Evolutionary conservation across 2,113 vertebrate genomes (phyloP).

Genomic region (Atrichornis clamosus): DNA sequence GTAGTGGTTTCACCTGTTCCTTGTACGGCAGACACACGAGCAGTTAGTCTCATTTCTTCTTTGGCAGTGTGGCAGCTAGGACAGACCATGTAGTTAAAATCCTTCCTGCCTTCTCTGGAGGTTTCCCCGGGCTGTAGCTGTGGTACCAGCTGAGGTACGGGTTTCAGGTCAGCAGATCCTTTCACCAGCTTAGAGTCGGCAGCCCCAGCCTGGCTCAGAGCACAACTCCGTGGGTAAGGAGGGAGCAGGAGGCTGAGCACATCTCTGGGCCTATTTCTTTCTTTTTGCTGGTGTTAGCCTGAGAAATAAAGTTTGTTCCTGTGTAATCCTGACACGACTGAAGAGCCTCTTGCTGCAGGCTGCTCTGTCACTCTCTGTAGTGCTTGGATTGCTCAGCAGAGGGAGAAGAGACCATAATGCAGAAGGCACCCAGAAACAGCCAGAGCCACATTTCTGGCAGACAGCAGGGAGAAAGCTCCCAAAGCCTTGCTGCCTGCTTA

Average conservation of each 20-base stretch:
- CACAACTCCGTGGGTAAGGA: not conserved
- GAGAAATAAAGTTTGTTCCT: not conserved
- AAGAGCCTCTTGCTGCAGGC: not conserved
- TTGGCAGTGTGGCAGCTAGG: not conserved
- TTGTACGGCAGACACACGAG: not conserved
- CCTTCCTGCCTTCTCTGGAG: not conserved
- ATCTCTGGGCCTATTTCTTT: fast-evolving
- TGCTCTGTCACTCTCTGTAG: constrained; percentile 26
- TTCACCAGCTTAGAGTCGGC: not conserved
- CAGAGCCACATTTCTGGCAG: not conserved
- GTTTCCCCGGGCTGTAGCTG: not conserved
- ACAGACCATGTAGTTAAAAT: not conserved
- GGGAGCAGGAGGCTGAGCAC: not conserved
- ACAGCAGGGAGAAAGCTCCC: not conserved
- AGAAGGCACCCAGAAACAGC: not conserved
- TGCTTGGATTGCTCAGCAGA: constrained; percentile 55
- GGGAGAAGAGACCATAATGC: constrained; percentile 23
- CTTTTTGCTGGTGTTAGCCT: not conserved
- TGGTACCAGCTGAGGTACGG: not conserved
- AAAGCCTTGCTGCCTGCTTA: not conserved
- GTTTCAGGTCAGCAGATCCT: not conserved
- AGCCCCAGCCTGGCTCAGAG: not conserved
- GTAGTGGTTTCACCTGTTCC: not conserved
- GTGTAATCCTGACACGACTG: not conserved
- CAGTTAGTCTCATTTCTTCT: not conserved